Evolutionary conservation across 2,797 vertebrate species (phyloP).

Genomic region (Sorex maritimensis): DNA sequence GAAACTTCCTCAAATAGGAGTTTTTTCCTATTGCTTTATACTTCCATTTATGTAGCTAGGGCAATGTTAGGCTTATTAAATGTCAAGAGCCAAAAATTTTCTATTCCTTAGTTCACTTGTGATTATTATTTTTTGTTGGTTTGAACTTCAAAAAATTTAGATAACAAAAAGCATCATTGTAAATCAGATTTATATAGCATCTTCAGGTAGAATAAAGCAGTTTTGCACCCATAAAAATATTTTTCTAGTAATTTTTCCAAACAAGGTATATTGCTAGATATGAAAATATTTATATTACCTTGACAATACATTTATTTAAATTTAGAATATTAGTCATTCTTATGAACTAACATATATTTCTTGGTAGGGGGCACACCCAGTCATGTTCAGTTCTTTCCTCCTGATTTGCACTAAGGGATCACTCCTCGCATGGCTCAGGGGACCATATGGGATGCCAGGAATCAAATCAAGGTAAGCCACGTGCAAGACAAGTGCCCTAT

Average conservation of each 20-base stretch:
- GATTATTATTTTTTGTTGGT: neutral
- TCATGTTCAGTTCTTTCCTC: no score
- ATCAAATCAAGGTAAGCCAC: neutral
- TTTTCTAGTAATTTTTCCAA: neutral
- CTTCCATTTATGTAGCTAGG: neutral
- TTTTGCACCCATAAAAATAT: neutral
- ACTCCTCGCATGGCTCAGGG: neutral
- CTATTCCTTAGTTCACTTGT: neutral
- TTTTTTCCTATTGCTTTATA: neutral
- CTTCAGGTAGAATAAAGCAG: neutral
- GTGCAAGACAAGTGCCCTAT: neutral
- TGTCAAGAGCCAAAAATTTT: constrained; percentile 16
- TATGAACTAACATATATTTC: neutral
- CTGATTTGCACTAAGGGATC: no score
- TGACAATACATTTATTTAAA: constrained; percentile 22
- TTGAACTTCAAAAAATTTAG: neutral
- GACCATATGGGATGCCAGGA: neutral
- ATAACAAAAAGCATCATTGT: constrained; percentile 38
- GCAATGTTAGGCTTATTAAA: constrained; percentile 37
- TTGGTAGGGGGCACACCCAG: no score
- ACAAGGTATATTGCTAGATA: no score
- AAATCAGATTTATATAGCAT: neutral
- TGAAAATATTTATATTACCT: neutral
- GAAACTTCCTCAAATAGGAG: neutral
- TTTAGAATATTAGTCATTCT: neutral